These are phyloP conservation scores for Merodon equestris DNA, from an alignment of 2,888 invertebrate species.

Conservation along the genomic window DNA sequence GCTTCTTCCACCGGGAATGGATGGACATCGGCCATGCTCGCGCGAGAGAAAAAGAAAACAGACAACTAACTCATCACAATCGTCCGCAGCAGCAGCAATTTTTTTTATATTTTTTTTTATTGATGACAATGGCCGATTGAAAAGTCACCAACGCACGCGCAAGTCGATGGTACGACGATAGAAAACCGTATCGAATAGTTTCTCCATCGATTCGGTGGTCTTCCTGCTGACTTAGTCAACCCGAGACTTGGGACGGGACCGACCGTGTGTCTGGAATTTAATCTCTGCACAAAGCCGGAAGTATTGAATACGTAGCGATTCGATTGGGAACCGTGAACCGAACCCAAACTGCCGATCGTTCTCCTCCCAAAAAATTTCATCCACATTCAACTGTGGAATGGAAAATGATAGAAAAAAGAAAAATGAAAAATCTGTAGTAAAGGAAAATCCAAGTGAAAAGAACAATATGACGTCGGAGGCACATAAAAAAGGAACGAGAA, in stretches of 20 bases:
- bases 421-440: conserved; percentile 39
- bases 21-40: no score
- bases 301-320: conserved; percentile 62
- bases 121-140: conserved; percentile 68
- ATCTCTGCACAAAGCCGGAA: conserved; percentile 67
- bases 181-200: conserved; percentile 66
- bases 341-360: conserved; percentile 19
- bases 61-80: conserved; percentile 11
- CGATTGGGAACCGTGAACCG: conserved; percentile 67
- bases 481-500: conserved; percentile 45
- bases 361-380: conserved; percentile 46
- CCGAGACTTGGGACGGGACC: conserved; percentile 16
- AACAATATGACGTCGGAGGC: conserved; percentile 52
- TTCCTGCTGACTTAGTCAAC: conserved; percentile 25
- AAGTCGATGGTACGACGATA: conserved; percentile 40
- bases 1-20: no score
- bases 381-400: not conserved
- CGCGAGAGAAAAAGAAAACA: not conserved
- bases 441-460: conserved; percentile 34
- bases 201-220: conserved; percentile 28
- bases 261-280: conserved; percentile 62
- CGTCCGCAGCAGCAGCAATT: conserved; percentile 19
- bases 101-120: conserved; percentile 47
- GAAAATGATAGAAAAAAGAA: no score
- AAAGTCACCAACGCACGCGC: conserved; percentile 68